Evolutionary conservation across 2,797 vertebrate species (phyloP).

Genomic region (Halcyon badia): DNA sequence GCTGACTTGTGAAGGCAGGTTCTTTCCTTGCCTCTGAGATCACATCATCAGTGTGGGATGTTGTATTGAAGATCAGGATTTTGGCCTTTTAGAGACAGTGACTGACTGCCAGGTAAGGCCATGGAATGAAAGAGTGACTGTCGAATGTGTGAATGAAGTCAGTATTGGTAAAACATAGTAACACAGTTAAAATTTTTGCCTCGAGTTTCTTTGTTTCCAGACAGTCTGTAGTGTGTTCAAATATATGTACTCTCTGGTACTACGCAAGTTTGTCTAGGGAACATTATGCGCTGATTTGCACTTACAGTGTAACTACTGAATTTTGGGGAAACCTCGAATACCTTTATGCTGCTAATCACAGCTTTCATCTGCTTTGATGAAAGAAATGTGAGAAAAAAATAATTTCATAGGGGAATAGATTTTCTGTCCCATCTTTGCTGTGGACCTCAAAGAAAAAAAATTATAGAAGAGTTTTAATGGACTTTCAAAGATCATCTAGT

Average conservation of each 20-base stretch:
- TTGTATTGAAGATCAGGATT: background rate
- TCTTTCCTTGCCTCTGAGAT: background rate
- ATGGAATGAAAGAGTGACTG: background rate
- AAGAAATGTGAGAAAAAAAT: constrained; percentile 37
- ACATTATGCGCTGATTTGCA: background rate
- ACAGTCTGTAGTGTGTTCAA: background rate
- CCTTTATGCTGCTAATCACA: constrained; percentile 58
- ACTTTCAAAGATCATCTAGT: background rate
- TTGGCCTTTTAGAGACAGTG: background rate
- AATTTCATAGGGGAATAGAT: background rate
- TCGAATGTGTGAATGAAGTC: background rate
- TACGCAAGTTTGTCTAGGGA: background rate
- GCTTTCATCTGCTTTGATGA: constrained; percentile 67
- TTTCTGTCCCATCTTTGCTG: constrained; percentile 19
- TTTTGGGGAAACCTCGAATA: constrained; percentile 41
- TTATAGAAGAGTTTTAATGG: background rate
- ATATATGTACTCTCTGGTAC: background rate
- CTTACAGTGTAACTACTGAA: background rate
- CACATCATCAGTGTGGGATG: background rate
- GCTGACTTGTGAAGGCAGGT: background rate
- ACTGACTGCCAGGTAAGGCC: background rate
- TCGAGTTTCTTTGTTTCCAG: constrained; percentile 20
- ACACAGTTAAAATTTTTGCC: background rate
- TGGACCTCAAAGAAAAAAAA: constrained; percentile 1
- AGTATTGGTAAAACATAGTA: background rate